Conservation (phyloP, 1,140 invertebrate genomes). For the Cherax quadricarinatus region DNA sequence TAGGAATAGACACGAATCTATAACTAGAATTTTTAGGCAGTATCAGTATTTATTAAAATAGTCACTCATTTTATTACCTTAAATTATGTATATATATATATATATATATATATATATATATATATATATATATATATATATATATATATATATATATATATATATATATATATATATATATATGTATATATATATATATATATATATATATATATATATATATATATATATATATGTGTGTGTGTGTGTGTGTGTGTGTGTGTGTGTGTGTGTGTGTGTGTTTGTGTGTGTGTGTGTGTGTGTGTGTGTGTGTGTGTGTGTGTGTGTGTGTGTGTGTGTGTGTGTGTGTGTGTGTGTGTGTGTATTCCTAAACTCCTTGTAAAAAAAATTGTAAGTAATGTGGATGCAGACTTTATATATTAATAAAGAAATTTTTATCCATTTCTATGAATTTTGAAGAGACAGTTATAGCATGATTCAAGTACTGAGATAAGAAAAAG, state of each 20-base stretch:
- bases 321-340: not conserved
- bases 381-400: too few species aligned
- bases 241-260: not conserved
- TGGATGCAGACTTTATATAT: too few species aligned
- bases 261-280: not conserved
- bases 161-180: constrained; percentile 6
- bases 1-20: not conserved
- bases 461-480: too few species aligned
- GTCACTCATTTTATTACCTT: too few species aligned
- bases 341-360: not conserved
- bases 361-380: too few species aligned
- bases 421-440: too few species aligned
- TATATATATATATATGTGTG: not conserved
- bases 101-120: too few species aligned
- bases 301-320: not conserved
- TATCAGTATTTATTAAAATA: too few species aligned
- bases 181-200: not conserved
- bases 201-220: constrained; percentile 6
- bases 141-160: not conserved
- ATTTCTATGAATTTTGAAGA: too few species aligned
- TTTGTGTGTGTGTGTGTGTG: not conserved
- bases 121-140: not conserved
- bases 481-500: too few species aligned
- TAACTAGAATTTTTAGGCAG: too few species aligned
- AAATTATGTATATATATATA: too few species aligned